Evolutionary conservation across 1,140 invertebrate species (phyloP).

Genomic region (Papilio aristodemus): DNA sequence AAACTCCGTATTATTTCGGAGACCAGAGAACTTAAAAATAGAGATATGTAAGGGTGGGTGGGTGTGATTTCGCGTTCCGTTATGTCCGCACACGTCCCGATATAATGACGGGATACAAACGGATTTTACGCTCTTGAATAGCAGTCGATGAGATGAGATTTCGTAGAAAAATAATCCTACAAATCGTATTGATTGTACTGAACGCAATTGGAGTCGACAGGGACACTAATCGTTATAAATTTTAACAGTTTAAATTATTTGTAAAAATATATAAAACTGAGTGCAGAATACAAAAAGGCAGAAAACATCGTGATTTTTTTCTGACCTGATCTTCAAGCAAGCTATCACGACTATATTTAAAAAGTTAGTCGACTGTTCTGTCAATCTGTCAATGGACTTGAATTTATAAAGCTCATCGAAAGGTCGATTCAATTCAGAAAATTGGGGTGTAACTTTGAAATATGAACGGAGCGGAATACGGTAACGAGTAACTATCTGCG

Average conservation of each 20-base stretch:
- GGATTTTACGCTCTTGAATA: conserved; percentile 33
- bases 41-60: conserved; percentile 36
- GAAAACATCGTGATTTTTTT: no score
- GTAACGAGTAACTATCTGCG: background rate
- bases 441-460: background rate
- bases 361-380: no score
- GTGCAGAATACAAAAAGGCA: no score
- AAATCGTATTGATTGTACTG: conserved; percentile 1
- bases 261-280: no score
- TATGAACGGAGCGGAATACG: background rate
- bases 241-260: no score
- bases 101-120: conserved; percentile 32
- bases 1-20: conserved; percentile 65
- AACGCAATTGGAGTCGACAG: no score
- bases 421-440: background rate
- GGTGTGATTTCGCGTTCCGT: conserved; percentile 29
- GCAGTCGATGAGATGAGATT: conserved; percentile 20
- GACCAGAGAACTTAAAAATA: conserved; percentile 66
- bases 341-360: no score
- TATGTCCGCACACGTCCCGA: conserved; percentile 36
- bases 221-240: no score
- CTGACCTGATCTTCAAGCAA: no score
- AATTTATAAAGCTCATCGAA: no score
- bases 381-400: no score
- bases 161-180: conserved; percentile 2